Base-by-base conservation (phyloP, 2,113 vertebrate species). In the Macrotus californicus region DNA sequence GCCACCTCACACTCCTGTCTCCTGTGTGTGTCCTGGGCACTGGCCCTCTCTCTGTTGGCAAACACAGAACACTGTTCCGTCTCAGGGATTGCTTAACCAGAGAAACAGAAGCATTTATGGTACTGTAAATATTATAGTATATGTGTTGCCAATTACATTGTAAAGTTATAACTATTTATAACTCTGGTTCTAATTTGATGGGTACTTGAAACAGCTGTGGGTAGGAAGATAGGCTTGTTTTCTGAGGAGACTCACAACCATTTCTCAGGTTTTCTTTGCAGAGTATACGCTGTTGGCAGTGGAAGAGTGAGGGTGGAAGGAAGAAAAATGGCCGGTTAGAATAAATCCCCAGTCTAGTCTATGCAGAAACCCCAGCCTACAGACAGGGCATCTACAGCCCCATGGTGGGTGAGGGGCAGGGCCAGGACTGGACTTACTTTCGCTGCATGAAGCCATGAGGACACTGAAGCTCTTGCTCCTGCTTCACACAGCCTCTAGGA, bases 81-180 rank as follows among this genome's bases (percentile, higher is more conserved):
- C 99, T 99, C 99, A 99, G 99, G 99, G 99, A 99, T 99, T 99
- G 99, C 98, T 99, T 99, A 99, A 99, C 99, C 98, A 99, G 99
- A 99, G 98, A 98, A 99, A 99, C 99, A 99, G 98, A 99, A 99
- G 98, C 99, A 99, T 99, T 99, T 99, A 99, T 99, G 98, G 99
- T 99, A 99, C 99, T 99, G 99, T 99, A 99, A 99, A 99, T 99
- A 99, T 95, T 98, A 98, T 98, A 99, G 98, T 99, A 99, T 98
- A 99, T 99, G 99, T 99, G 99, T 99, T 99, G 99, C 99, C 99
- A 99, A 99, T 99, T 98, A 99, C 99, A 99, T 99, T 99, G 99
- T 99, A 99, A 99, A 99, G 98, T 99, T 99, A 98, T 99, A 99
- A 99, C 99, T 99, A 99, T 99, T 99, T 99, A 99, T 99, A 98